Conservation (phyloP, 2,888 invertebrate genomes). For the Acanthosepion lycidas region DNA sequence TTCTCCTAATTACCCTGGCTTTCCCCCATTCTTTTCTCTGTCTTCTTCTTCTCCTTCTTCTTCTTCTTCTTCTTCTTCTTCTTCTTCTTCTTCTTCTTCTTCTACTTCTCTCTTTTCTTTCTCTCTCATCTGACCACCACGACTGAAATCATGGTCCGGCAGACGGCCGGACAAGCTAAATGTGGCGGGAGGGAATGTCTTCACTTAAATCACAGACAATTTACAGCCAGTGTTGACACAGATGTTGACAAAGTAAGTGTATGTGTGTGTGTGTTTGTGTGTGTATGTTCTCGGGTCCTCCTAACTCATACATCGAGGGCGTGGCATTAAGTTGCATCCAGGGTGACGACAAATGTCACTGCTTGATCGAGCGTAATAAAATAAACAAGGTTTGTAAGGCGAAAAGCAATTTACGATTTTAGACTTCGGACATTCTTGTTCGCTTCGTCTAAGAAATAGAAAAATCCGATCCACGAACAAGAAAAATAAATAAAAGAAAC, state of each 20-base stretch:
- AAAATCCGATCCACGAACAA: background rate
- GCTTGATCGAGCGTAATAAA: constrained; percentile 15
- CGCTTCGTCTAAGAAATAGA: background rate
- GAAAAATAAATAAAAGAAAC: background rate
- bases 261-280: background rate
- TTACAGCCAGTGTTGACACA: constrained; percentile 33
- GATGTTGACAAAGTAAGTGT: background rate
- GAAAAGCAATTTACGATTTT: constrained; percentile 1
- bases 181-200: background rate
- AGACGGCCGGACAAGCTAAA: background rate
- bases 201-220: constrained; percentile 11
- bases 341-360: background rate
- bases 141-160: background rate
- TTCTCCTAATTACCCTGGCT: too few relatives aligned
- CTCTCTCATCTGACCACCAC: background rate
- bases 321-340: background rate
- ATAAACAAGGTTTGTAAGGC: background rate
- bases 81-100: background rate
- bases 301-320: background rate
- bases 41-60: background rate
- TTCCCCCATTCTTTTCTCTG: background rate
- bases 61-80: too few relatives aligned
- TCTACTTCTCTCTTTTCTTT: background rate
- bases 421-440: background rate
- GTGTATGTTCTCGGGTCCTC: background rate